These are phyloP conservation scores for Tetrao urogallus DNA, from an alignment of 2,113 vertebrate genomes.

Conservation along the genomic window DNA sequence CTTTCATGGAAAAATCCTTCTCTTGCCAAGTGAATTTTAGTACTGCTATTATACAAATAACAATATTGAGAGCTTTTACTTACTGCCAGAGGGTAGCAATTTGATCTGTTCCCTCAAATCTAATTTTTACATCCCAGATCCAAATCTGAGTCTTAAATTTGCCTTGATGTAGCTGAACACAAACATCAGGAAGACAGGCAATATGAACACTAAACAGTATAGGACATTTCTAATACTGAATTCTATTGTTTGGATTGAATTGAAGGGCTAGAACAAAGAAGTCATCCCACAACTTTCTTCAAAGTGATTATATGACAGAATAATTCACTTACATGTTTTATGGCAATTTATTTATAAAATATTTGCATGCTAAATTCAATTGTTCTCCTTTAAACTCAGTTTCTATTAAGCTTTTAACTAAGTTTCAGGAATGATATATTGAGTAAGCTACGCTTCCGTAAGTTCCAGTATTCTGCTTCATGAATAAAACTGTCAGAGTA, in stretches of 20 bases:
- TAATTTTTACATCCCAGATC: background rate
- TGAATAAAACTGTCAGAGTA: constrained; percentile 63
- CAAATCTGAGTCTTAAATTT: background rate
- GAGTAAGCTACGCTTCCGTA: constrained; percentile 28
- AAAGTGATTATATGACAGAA: constrained; percentile 9
- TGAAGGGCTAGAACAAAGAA: background rate
- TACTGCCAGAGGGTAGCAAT: background rate
- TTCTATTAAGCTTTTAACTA: constrained; percentile 50
- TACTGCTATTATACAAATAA: background rate
- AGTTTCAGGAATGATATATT: constrained; percentile 66
- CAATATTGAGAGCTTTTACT: background rate
- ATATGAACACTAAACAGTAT: background rate
- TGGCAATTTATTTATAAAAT: constrained; percentile 41
- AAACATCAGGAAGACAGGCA: background rate
- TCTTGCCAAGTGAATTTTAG: background rate
- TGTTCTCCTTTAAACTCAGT: constrained; percentile 62
- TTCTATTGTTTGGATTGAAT: background rate
- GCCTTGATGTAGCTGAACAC: background rate
- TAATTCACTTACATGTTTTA: constrained; percentile 46
- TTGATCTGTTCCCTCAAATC: background rate
- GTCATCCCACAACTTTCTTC: background rate
- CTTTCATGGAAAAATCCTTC: background rate
- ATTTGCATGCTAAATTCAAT: constrained; percentile 60
- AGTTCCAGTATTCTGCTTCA: constrained; percentile 47
- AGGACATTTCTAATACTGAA: background rate